phyloP scores from a whole-genome alignment of 2,888 invertebrate species.

The Meta bourneti region DNA sequence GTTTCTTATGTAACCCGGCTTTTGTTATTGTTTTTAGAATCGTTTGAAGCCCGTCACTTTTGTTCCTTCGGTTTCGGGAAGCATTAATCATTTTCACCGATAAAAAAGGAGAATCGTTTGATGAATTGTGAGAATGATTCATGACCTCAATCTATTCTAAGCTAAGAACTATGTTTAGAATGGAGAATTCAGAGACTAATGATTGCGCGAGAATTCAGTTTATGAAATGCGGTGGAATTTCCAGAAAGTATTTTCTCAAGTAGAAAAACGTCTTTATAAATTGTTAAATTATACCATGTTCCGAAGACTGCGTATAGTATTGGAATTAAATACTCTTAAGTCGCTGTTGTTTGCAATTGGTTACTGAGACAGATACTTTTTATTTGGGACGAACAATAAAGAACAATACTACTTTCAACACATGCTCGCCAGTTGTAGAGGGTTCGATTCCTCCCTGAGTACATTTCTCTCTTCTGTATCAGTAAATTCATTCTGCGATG shows the following conservation, averaged over 20 bases:
- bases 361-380: not conserved
- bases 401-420: no score
- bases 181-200: slow-evolving; percentile 59
- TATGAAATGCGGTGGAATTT: slow-evolving; percentile 48
- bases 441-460: no score
- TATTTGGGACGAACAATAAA: no score
- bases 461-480: no score
- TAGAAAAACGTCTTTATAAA: slow-evolving; percentile 50
- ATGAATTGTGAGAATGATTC: slow-evolving; percentile 73
- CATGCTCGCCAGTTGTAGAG: no score
- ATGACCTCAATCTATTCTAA: slow-evolving; percentile 69
- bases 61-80: slow-evolving; percentile 63
- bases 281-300: slow-evolving; percentile 32
- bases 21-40: slow-evolving; percentile 73
- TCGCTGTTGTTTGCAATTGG: not conserved
- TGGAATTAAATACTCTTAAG: slow-evolving; percentile 12
- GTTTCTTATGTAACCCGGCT: slow-evolving; percentile 66
- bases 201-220: slow-evolving; percentile 47
- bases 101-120: slow-evolving; percentile 63
- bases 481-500: no score
- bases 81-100: slow-evolving; percentile 70
- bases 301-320: slow-evolving; percentile 18
- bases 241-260: slow-evolving; percentile 39
- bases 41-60: slow-evolving; percentile 71
- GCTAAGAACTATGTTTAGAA: slow-evolving; percentile 72